phyloP scores from a whole-genome alignment of 2,888 invertebrate genomes.

The Caradrina kadenii region DNA sequence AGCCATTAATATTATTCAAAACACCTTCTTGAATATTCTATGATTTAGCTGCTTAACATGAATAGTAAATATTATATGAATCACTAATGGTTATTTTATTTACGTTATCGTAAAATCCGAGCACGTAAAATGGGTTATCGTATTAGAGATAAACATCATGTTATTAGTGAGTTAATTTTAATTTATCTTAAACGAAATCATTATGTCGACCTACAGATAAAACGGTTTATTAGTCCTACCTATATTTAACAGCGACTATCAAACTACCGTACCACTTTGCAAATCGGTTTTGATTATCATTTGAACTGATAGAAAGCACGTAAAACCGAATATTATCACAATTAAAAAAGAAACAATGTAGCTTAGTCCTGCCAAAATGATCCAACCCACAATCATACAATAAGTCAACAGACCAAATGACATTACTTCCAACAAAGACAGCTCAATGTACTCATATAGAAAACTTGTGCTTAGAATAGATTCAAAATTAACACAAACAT shows the following conservation, averaged over 20 bases:
- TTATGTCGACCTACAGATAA: slow-evolving; percentile 15
- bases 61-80: slow-evolving; percentile 43
- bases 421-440: too few relatives aligned
- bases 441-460: too few relatives aligned
- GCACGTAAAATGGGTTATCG: slow-evolving; percentile 41
- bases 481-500: too few relatives aligned
- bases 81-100: slow-evolving; percentile 51
- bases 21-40: slow-evolving; percentile 42
- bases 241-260: neutral
- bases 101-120: slow-evolving; percentile 32
- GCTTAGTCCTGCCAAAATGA: too few relatives aligned
- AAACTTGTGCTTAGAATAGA: too few relatives aligned
- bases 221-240: slow-evolving; percentile 5
- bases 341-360: neutral
- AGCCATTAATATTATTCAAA: slow-evolving; percentile 25
- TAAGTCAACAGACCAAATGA: too few relatives aligned
- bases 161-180: slow-evolving; percentile 8
- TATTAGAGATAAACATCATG: slow-evolving; percentile 18
- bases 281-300: neutral
- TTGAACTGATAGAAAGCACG: neutral
- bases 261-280: neutral
- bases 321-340: neutral
- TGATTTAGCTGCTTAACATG: slow-evolving; percentile 22
- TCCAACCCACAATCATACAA: too few relatives aligned
- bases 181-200: slow-evolving; percentile 38